Base-by-base conservation (phyloP, 2,888 invertebrate genomes). In the Tuberolachnus salignus region DNA sequence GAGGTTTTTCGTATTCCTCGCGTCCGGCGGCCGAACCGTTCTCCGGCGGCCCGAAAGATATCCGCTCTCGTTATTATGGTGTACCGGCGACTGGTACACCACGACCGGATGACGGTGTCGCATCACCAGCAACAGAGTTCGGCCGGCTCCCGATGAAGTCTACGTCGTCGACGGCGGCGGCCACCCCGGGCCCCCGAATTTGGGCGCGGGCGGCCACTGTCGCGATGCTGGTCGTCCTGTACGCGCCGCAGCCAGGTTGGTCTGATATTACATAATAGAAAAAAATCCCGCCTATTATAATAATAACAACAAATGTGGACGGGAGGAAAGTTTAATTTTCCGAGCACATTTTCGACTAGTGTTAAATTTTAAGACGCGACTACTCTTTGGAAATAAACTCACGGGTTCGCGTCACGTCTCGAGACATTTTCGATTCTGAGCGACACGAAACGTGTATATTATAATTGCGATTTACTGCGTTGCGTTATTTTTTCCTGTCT, bases 121-220 rank as follows among this genome's bases (percentile, higher is more conserved):
- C 16, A 6, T 34, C 34, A 10, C 34, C 55, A 70, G 21, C 55
- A 19, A 14, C 21, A 4, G 10, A 42, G 73, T 34, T 61, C 63
- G 63, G 61, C 23, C 16, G 59, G 72, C 49, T 16, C 19, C 10
- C 64, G 74, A 74, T 64, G 74, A 74, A 21, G 44, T 42, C 34
- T 6, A 16, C 53, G 51, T 11, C 44, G 14, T 10, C n/a, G 14
- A 21, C 64, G 14, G n/a, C 63, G 10, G 46, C 21, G 16, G 53
- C 13, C 0, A 34, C 14, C 23, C 26, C 26, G 13, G 49, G 34
- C 59, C 49, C 26, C n/a, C 6, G 49, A 46, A 59, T 46, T 4
- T 66, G 67, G 67, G 4, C 23, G 10, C 59, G 26, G 66, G 55
- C 23, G 19, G 55, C 57, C 42, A 46, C 66, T 55, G 46, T 66